Evolutionary conservation across 2,113 vertebrate genomes (phyloP).

Genomic region (Muscicapa adusta): DNA sequence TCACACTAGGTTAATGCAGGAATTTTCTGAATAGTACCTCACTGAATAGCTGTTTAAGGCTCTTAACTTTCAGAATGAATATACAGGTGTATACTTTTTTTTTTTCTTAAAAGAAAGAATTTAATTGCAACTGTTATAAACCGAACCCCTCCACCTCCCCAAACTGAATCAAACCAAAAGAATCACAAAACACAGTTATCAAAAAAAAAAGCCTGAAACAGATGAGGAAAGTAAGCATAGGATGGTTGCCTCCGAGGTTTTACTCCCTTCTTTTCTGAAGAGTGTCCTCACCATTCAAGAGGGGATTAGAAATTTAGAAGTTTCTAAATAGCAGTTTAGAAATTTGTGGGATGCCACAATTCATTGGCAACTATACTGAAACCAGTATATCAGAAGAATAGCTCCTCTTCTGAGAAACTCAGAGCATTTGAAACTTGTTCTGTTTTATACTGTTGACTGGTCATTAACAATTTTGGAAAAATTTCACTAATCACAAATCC

Average conservation of each 20-base stretch:
- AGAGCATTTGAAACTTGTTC: not conserved
- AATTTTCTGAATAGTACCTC: not conserved
- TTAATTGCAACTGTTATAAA: not conserved
- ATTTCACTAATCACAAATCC: not conserved
- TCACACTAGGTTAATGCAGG: not conserved
- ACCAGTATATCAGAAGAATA: not conserved
- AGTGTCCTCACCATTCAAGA: not conserved
- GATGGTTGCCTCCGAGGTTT: not conserved
- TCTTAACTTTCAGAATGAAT: not conserved
- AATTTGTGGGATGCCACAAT: not conserved
- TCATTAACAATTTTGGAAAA: not conserved
- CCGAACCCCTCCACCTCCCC: fast-evolving
- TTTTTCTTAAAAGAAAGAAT: not conserved
- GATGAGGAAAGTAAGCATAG: not conserved
- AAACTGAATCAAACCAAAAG: not conserved
- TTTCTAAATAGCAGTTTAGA: not conserved
- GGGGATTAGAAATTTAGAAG: not conserved
- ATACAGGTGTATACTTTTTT: not conserved
- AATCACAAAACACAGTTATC: not conserved
- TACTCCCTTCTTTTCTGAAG: not conserved
- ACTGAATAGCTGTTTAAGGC: not conserved
- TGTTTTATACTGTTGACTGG: not conserved
- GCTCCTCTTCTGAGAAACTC: not conserved
- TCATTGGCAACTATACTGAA: not conserved
- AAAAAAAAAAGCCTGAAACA: not conserved